Conservation (phyloP, 2,113 vertebrate genomes). For the Oryzias melastigma region DNA sequence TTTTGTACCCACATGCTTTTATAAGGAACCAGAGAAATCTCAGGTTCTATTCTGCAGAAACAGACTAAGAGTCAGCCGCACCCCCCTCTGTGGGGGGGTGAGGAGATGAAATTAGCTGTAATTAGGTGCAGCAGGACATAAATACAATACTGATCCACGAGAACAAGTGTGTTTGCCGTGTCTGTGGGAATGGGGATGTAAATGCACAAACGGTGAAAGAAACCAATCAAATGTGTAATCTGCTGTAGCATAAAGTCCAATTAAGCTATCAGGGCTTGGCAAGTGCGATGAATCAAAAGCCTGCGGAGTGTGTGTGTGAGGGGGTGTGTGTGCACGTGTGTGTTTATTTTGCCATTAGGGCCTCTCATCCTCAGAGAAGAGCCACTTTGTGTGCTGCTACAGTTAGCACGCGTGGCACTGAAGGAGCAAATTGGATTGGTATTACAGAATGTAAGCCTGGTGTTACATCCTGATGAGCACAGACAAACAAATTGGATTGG, state of each 20-base stretch:
- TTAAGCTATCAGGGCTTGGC: slow-evolving; percentile 33
- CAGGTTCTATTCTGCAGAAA: too few relatives aligned
- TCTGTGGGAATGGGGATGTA: background rate
- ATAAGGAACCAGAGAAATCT: too few relatives aligned
- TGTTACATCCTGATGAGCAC: slow-evolving; percentile 62
- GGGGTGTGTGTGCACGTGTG: background rate
- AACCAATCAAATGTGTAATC: slow-evolving; percentile 15
- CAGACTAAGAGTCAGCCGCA: too few relatives aligned
- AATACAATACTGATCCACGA: too few relatives aligned
- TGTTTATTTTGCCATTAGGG: slow-evolving; percentile 70
- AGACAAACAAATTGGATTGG: slow-evolving; percentile 87
- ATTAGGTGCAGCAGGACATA: too few relatives aligned
- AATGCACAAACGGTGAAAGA: slow-evolving; percentile 5
- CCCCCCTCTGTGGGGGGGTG: too few relatives aligned
- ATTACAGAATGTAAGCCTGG: slow-evolving; percentile 57
- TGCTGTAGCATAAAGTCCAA: slow-evolving; percentile 42
- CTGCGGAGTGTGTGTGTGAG: slow-evolving; percentile 4
- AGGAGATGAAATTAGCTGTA: background rate
- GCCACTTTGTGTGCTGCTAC: slow-evolving; percentile 54
- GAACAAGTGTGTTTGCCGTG: background rate
- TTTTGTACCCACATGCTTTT: too few relatives aligned
- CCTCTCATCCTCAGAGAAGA: slow-evolving; percentile 20
- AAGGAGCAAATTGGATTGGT: slow-evolving; percentile 89
- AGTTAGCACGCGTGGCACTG: slow-evolving; percentile 71
- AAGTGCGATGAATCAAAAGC: slow-evolving; percentile 43